These are phyloP conservation scores for Hormaphis cornu DNA, from an alignment of 1,140 invertebrate genomes.

Conservation along the genomic window DNA sequence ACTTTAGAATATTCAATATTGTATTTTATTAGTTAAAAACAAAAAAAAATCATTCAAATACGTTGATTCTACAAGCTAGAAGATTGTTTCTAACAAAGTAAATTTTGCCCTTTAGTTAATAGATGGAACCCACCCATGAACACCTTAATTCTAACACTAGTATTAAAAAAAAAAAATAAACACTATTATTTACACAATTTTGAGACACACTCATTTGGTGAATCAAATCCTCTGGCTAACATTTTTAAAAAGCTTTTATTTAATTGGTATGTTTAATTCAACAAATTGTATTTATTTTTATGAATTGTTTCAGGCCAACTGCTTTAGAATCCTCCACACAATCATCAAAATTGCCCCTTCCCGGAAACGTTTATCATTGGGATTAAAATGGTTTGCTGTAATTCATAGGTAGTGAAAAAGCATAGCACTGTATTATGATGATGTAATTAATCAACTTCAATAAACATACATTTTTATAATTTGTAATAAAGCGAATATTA, in stretches of 20 bases:
- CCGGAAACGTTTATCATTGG: slow-evolving; percentile 14
- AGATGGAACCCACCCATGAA: no score
- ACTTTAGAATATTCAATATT: no score
- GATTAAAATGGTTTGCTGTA: neutral
- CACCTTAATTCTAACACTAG: no score
- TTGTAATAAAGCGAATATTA: neutral
- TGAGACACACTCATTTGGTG: neutral
- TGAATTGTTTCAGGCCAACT: neutral
- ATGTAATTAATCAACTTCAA: neutral
- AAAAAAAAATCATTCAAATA: no score
- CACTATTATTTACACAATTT: neutral
- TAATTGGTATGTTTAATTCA: neutral
- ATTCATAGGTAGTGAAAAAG: neutral
- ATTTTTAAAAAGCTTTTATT: neutral
- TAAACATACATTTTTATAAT: neutral
- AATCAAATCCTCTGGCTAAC: neutral
- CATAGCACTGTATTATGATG: neutral
- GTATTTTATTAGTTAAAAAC: no score
- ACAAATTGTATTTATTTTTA: neutral
- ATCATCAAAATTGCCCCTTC: neutral
- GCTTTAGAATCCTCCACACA: neutral
- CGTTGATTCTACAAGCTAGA: no score
- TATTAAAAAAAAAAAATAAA: no score
- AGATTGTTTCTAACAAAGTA: no score
- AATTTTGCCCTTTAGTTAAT: no score